Conservation (phyloP, 1,140 invertebrate species). For the Magallana gigas region DNA sequence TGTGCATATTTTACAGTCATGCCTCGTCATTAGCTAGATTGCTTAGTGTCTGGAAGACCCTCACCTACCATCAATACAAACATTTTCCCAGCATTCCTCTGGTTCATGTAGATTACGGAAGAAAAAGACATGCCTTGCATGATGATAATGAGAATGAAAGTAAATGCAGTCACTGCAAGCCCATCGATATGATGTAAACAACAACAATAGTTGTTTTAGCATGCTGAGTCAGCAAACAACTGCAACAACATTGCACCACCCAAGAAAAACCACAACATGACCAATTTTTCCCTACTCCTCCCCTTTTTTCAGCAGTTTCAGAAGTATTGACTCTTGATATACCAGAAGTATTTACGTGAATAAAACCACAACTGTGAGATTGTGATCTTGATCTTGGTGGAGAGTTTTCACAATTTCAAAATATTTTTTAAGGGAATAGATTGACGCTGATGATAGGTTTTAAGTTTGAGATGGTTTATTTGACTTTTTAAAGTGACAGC, state of each 20-base stretch:
- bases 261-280: background rate
- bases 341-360: background rate
- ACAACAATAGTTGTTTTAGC: background rate
- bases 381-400: background rate
- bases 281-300: background rate
- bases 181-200: background rate
- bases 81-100: no score
- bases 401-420: background rate
- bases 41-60: no score
- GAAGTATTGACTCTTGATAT: background rate
- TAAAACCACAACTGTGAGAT: background rate
- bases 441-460: constrained; percentile 1
- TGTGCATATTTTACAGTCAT: no score
- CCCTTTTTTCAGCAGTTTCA: background rate
- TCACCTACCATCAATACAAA: no score
- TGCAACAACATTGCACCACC: background rate
- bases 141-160: background rate
- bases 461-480: background rate
- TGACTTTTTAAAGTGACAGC: background rate
- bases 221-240: background rate
- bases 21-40: no score
- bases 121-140: background rate
- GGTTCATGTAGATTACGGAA: background rate
- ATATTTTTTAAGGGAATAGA: background rate
- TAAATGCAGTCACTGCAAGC: background rate